phyloP scores from a whole-genome alignment of 2,113 vertebrate species.

The Camelus bactrianus region DNA sequence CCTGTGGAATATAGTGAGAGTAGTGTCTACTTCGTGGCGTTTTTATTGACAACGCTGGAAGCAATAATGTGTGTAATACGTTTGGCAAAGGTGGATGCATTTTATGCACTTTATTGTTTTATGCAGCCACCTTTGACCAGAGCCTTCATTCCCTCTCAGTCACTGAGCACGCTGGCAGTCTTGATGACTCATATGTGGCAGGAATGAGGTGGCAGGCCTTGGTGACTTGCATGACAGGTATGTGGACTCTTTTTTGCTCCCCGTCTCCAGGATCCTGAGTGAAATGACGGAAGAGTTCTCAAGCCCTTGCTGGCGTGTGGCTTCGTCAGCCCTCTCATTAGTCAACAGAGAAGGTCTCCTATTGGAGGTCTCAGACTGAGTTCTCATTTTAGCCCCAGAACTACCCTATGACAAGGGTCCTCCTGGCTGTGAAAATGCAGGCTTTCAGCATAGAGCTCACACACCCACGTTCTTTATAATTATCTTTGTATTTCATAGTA shows the following conservation, averaged over 20 bases:
- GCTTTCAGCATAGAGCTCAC: neutral
- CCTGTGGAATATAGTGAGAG: neutral
- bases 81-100: neutral
- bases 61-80: neutral
- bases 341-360: neutral
- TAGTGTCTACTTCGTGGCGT: neutral
- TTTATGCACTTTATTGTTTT: neutral
- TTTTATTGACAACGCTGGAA: neutral
- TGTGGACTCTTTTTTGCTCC: neutral
- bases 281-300: neutral
- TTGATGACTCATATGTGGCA: no score
- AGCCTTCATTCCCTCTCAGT: neutral
- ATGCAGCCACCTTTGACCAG: neutral
- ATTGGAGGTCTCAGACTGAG: neutral
- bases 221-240: no score
- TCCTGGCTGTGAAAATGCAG: neutral
- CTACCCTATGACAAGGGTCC: neutral
- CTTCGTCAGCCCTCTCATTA: neutral
- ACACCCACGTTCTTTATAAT: neutral
- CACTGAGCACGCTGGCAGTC: neutral
- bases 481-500: conserved; percentile 8
- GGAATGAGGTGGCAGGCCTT: no score
- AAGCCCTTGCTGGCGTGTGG: neutral
- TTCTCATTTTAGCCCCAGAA: neutral
- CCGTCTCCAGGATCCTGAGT: neutral